These are phyloP conservation scores for Altica lythri DNA, from an alignment of 2,888 invertebrate species.

Conservation along the genomic window DNA sequence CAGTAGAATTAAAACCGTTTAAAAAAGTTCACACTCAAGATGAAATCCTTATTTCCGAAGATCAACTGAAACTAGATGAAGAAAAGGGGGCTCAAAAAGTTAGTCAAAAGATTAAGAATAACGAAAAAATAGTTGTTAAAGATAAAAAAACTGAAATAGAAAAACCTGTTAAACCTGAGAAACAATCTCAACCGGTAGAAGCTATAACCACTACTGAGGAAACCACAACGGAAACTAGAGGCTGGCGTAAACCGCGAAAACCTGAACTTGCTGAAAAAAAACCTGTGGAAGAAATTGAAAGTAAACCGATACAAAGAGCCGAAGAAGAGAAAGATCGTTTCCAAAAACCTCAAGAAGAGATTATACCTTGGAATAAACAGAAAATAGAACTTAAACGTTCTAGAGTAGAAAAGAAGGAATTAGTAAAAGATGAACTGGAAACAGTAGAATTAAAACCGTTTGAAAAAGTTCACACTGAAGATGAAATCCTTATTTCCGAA, in stretches of 20 bases:
- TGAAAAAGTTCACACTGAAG: constrained; percentile 11
- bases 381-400: constrained; percentile 60
- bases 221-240: constrained; percentile 6
- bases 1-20: constrained; percentile 38
- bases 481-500: constrained; percentile 8
- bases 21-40: constrained; percentile 15
- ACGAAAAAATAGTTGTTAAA: constrained; percentile 60
- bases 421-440: constrained; percentile 62
- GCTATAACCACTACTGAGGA: neutral
- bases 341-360: constrained; percentile 25
- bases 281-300: constrained; percentile 42
- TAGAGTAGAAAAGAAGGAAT: constrained; percentile 56
- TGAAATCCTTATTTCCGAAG: constrained; percentile 1
- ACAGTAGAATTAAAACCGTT: constrained; percentile 36
- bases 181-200: neutral
- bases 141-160: constrained; percentile 63
- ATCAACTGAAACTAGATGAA: constrained; percentile 11
- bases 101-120: constrained; percentile 56
- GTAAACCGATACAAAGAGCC: constrained; percentile 5
- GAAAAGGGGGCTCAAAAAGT: constrained; percentile 49
- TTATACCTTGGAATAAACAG: constrained; percentile 66
- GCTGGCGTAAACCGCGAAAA: constrained; percentile 20
- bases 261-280: constrained; percentile 45
- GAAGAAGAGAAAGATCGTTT: constrained; percentile 1
- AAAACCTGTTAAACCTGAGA: constrained; percentile 23